phyloP scores from a whole-genome alignment of 37 sponge, comb jelly and placozoan genomes.

The Geodia barretti region DNA sequence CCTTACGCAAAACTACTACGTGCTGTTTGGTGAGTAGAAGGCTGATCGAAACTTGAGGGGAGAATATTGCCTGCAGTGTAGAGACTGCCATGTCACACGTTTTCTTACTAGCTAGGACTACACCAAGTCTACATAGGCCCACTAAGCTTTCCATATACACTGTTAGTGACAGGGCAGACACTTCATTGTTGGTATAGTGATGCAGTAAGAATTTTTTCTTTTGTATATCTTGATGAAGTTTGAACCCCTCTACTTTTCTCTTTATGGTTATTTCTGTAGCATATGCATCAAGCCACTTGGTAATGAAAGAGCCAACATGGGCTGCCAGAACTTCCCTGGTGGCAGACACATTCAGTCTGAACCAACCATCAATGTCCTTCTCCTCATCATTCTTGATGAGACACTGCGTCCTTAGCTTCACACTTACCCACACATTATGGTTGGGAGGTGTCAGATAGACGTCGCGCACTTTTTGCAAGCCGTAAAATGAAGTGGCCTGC shows the following conservation, averaged over 20 bases:
- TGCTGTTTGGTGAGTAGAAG: constrained; percentile 24
- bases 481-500: constrained; percentile 38
- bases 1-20: constrained; percentile 8
- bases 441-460: constrained; percentile 6
- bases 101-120: not conserved
- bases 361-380: constrained; percentile 46
- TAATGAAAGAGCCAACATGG: not conserved
- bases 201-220: constrained; percentile 1
- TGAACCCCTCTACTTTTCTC: not conserved
- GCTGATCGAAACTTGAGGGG: constrained; percentile 22
- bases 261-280: constrained; percentile 1
- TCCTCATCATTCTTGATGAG: not conserved
- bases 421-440: constrained; percentile 34
- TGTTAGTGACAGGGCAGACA: not conserved
- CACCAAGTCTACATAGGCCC: not conserved
- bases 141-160: constrained; percentile 21
- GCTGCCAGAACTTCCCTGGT: constrained; percentile 18
- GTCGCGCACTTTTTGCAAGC: constrained; percentile 9
- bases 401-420: not conserved
- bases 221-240: constrained; percentile 2
- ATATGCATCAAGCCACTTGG: constrained; percentile 4
- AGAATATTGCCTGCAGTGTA: constrained; percentile 15
- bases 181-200: constrained; percentile 7
- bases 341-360: constrained; percentile 1
- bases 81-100: not conserved